Evolutionary conservation across 2,797 vertebrate species (phyloP), one percentile per base, ranked within the genome.

Genomic region (Cyclura pinguis): DNA sequence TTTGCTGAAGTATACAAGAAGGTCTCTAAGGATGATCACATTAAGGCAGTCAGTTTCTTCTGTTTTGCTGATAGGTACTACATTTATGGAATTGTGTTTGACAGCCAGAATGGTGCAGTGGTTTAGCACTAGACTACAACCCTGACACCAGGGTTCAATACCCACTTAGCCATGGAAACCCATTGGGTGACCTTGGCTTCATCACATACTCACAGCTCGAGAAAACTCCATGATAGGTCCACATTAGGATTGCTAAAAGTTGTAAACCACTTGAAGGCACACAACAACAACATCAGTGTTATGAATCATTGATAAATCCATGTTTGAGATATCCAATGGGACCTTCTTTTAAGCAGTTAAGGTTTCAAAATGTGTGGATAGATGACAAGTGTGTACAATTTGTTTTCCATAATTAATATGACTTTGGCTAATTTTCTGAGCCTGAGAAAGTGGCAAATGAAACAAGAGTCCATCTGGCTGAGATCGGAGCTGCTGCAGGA

Each of bases 301-400:
- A 7, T 76, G 24, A 59, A 69, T 35, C 6, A 32, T 47, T 87
- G 52, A 16, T 22, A 57, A 50, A 57, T 47, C 9, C 24, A 84
- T 13, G n/a, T 69, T 27, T 72, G 35, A 42, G 32, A 12, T 42
- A 82, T 88, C 38, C n/a, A 82, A 52, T n/a, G 12, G 13, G 29
- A 50, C 35, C 24, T 1, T n/a, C 32, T 50, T 18, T 20, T 20
- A 73, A 14, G 32, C 69, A 27, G 22, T 27, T 86, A 52, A 86
- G 18, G 22, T 57, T 55, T 35, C 69, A 22, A 86, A 24, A 27
- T 38, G 9, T 20, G 38, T 77, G 8, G 3, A 47, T 47, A 32
- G 5, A 35, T 29, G 13, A 76, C 38, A 76, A 42, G 35, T 20
- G 6, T 91, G 87, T 89, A 80, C 27, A 80, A 86, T 93, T 74